Percentiles rank a stretch among this genome's conserved stretches.
These are phyloP conservation scores for Dryobotodes eremita DNA, from an alignment of 2,888 invertebrate species.

Conservation along the genomic window DNA sequence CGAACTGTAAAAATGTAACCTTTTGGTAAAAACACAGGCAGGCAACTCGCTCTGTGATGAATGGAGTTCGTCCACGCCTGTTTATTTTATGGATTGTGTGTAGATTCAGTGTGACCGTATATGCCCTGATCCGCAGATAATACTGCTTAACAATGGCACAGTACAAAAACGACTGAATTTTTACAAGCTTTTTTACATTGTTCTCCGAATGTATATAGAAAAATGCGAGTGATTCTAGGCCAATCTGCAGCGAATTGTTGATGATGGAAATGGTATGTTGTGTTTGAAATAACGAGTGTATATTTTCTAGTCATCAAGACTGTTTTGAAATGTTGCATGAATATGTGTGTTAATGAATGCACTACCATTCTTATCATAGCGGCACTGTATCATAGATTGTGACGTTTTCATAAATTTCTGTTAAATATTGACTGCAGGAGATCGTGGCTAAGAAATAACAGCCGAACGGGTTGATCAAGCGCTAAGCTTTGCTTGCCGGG, in stretches of 20 bases:
- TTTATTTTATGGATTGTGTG: constrained; percentile 56
- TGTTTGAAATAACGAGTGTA: constrained; percentile 39
- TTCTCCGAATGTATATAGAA: constrained; percentile 43
- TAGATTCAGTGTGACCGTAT: constrained; percentile 41
- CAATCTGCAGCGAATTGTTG: constrained; percentile 47
- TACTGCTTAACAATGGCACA: constrained; percentile 45
- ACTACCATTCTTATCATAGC: background rate
- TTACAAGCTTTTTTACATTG: constrained; percentile 53
- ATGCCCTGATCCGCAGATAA: constrained; percentile 50
- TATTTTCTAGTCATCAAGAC: constrained; percentile 5
- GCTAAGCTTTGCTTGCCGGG: too few species aligned
- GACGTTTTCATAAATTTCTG: background rate
- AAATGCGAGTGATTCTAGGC: constrained; percentile 46
- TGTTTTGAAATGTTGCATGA: constrained; percentile 21
- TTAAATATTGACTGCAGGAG: background rate
- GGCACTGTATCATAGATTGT: background rate
- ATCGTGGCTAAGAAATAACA: too few species aligned
- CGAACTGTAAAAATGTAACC: background rate
- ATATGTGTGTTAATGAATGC: constrained; percentile 5
- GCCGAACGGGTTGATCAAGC: too few species aligned
- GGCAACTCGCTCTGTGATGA: constrained; percentile 63
- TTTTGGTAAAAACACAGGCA: constrained; percentile 22
- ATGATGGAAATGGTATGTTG: constrained; percentile 31
- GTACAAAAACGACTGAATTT: constrained; percentile 38
- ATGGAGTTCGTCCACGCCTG: constrained; percentile 65